Evolutionary conservation across 1,140 invertebrate genomes (phyloP).

Genomic region (Microplitis demolitor): DNA sequence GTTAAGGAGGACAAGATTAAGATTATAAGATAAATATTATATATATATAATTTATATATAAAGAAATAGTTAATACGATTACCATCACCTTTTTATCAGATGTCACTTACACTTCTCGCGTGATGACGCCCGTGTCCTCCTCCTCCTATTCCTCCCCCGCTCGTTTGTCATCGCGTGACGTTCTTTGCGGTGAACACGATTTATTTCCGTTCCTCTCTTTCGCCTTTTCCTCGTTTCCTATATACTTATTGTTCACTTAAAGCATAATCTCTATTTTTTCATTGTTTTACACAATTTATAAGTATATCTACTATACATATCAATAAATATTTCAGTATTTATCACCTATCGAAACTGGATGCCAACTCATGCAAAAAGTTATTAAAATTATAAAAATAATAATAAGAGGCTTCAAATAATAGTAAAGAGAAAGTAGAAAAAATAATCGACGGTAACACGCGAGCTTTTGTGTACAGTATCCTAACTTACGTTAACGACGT

Average conservation of each 20-base stretch:
- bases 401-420: too few relatives aligned
- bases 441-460: constrained; percentile 29
- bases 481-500: constrained; percentile 33
- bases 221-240: constrained; percentile 18
- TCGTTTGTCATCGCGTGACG: constrained; percentile 61
- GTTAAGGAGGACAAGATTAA: not conserved
- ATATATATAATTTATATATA: not conserved
- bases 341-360: too few relatives aligned
- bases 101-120: constrained; percentile 52
- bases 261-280: constrained; percentile 27
- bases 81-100: constrained; percentile 55
- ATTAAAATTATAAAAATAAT: too few relatives aligned
- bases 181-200: constrained; percentile 54
- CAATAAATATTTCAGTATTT: too few relatives aligned
- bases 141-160: constrained; percentile 19
- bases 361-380: too few relatives aligned
- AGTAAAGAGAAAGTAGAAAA: not conserved
- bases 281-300: not conserved
- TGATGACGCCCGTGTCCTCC: constrained; percentile 24
- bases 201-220: constrained; percentile 55
- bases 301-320: too few relatives aligned
- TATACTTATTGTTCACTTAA: constrained; percentile 29
- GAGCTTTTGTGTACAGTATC: constrained; percentile 19
- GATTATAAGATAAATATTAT: not conserved
- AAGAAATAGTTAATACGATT: constrained; percentile 52